Percentiles rank a stretch among this genome's conserved stretches.
phyloP scores from a whole-genome alignment of 2,797 vertebrate species.

The Gastrophryne carolinensis region DNA sequence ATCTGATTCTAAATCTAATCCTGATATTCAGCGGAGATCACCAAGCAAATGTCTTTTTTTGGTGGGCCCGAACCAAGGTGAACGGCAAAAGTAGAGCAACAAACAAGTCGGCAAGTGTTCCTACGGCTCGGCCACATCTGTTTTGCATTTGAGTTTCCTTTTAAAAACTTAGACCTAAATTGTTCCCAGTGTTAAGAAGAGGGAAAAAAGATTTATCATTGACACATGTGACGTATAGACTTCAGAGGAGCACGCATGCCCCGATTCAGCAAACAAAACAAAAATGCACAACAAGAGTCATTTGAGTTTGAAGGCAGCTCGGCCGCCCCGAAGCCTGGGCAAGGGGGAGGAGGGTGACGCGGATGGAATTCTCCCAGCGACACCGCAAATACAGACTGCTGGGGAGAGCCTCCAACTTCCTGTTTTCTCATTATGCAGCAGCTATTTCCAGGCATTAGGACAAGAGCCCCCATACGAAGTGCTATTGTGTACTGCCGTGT shows the following conservation, averaged over 20 bases:
- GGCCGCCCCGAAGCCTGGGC: not conserved
- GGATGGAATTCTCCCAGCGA: constrained; percentile 9
- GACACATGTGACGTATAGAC: constrained; percentile 39
- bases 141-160: constrained; percentile 65
- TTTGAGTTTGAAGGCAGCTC: not conserved
- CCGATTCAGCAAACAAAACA: constrained; percentile 10
- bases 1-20: too few relatives aligned
- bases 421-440: too few relatives aligned
- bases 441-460: too few relatives aligned
- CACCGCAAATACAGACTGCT: not conserved
- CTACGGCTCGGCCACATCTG: constrained; percentile 64
- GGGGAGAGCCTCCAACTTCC: too few relatives aligned
- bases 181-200: constrained; percentile 64
- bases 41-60: not conserved
- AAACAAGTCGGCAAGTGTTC: constrained; percentile 62
- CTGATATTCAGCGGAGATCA: not conserved
- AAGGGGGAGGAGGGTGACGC: not conserved
- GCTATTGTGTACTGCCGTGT: too few relatives aligned
- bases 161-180: constrained; percentile 63
- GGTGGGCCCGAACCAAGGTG: constrained; percentile 34
- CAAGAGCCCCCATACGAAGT: too few relatives aligned
- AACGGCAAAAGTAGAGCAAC: constrained; percentile 29
- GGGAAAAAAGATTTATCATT: constrained; percentile 52
- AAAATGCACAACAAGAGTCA: constrained; percentile 2
- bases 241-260: not conserved